These are phyloP conservation scores for Gyps fulvus DNA, from an alignment of 2,113 vertebrate species.

Conservation along the genomic window DNA sequence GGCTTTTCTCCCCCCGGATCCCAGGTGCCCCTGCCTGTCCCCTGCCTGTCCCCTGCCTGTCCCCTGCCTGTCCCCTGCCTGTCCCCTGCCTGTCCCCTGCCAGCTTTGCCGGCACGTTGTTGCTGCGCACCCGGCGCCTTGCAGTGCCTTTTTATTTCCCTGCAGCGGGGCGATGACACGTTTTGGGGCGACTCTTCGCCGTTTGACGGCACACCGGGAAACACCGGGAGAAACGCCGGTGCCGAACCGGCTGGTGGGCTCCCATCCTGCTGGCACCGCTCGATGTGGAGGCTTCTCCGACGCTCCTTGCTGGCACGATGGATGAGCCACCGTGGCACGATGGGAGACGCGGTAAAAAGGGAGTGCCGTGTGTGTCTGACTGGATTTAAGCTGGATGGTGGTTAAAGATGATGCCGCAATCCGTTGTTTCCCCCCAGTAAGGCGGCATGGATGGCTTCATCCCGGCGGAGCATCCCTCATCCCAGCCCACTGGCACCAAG, in stretches of 20 bases:
- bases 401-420: background rate
- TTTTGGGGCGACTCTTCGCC: background rate
- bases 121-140: no score
- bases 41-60: no score
- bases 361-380: rapidly evolving
- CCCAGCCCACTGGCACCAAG: no score
- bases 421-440: rapidly evolving
- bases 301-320: background rate
- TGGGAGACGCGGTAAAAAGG: background rate
- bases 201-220: background rate
- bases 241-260: background rate
- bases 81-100: background rate
- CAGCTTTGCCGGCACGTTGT: background rate
- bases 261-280: background rate
- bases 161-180: rapidly evolving
- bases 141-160: background rate
- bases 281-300: background rate
- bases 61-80: no score
- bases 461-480: background rate
- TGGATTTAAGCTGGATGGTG: rapidly evolving
- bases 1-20: background rate
- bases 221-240: background rate
- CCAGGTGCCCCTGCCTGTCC: no score
- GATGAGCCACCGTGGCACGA: background rate
- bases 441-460: background rate